Base-by-base conservation (phyloP, 2,113 vertebrate species). In the Choloepus hoffmanni region DNA sequence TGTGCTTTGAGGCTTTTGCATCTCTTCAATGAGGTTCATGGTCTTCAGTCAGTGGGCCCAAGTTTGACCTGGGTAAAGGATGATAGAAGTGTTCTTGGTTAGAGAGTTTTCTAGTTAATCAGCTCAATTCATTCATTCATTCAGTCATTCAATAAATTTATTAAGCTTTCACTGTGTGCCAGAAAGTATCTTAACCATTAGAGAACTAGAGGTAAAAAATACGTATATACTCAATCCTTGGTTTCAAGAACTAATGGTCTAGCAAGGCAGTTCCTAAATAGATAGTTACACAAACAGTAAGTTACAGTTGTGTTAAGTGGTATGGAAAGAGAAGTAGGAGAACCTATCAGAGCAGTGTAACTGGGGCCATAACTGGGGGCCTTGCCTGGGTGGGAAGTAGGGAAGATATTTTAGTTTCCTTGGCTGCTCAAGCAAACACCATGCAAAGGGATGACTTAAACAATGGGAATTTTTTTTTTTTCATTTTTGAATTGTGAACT, bases 51-150 rank as follows among this genome's bases (percentile, higher is more conserved):
- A 92, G 21, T 14, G 30, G 16, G 48, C n/a, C 24, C 1, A 11
- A 65, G 53, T 88, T 96, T 84, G 77, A n/a, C 85, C 81, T 91
- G 67, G 77, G 18, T 72, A 85, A 83, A 76, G 73, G 82, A 84
- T 87, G 50, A 81, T 48, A 77, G 67, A 93, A 82, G 73, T 2
- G 1, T 53, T 90, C n/a, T 85, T 85, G 43, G 19, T 81, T 68
- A 82, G 78, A 95, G 36, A 89, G 85, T 21, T 85, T 89, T 58
- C 2, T 92, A 85, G 62, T 85, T 73, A 92, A 60, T 95, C 1
- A 68, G 2, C 90, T 93, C 19, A 70, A 18, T 65, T 70, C 2
- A 40, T 77, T 78, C 12, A 30, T 89, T 83, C 43, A 19, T 36
- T 36, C 36, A 36, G 2, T 36, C 36, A 36, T 36, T 36, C 36